Evolutionary conservation across 2,797 vertebrate species (phyloP).

Genomic region (Thripadectes ignobilis): DNA sequence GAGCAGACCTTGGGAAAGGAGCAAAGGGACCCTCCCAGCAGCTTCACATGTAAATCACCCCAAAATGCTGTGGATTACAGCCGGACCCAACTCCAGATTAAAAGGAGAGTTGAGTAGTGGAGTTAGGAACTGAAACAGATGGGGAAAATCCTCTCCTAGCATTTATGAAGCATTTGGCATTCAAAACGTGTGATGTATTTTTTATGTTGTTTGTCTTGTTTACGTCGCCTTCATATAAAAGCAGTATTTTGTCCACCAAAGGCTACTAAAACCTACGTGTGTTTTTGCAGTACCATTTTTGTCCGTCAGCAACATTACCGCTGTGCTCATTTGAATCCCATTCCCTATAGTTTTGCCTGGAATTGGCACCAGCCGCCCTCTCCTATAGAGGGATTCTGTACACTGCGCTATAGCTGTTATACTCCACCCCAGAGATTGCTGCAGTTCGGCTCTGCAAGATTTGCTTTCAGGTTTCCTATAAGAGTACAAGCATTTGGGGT

Average conservation of each 20-base stretch:
- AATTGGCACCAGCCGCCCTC: background rate
- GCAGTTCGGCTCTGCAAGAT: background rate
- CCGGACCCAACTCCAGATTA: background rate
- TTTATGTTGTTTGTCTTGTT: slow-evolving; percentile 12
- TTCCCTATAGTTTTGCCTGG: background rate
- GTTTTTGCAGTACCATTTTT: background rate
- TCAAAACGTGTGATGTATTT: background rate
- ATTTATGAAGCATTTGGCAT: background rate
- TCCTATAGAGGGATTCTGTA: background rate
- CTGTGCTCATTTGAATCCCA: slow-evolving; percentile 16
- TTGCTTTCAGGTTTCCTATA: background rate
- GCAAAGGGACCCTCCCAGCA: background rate
- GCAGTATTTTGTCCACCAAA: slow-evolving; percentile 29
- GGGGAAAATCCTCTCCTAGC: background rate
- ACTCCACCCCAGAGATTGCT: background rate
- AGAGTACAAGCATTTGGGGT: background rate
- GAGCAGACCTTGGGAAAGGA: background rate
- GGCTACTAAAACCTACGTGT: background rate
- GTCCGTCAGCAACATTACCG: background rate
- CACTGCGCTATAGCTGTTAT: background rate
- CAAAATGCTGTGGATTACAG: fast-evolving
- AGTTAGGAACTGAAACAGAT: background rate
- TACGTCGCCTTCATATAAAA: slow-evolving; percentile 14
- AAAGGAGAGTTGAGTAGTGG: background rate
- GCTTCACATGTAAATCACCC: fast-evolving